These are phyloP conservation scores for Notocelia uddmanniana DNA, from an alignment of 2,888 invertebrate species.

Conservation along the genomic window DNA sequence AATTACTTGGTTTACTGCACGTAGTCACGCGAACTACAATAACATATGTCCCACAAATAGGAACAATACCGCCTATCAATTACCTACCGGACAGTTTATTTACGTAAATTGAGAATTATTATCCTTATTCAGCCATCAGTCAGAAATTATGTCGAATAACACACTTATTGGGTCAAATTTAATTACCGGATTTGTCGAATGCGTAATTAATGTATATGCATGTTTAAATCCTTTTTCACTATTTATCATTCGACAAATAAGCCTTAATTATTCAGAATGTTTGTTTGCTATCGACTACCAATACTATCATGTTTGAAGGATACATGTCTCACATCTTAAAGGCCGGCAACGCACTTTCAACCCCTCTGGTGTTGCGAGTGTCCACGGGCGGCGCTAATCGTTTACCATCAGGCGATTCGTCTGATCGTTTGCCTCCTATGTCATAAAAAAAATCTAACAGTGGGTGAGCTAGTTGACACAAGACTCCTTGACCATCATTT, in stretches of 20 bases:
- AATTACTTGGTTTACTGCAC: conserved; percentile 32
- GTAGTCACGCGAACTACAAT: conserved; percentile 39
- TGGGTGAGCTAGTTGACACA: neutral
- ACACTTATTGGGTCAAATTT: neutral
- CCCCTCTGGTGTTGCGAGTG: no score
- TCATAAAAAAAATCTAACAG: no score
- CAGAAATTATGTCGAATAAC: conserved; percentile 15
- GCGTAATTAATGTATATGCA: neutral
- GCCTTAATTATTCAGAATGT: no score
- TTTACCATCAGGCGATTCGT: no score
- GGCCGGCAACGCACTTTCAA: no score
- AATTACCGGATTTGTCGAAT: neutral
- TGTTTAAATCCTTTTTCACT: neutral
- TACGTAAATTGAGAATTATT: conserved; percentile 1
- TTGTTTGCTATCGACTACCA: no score
- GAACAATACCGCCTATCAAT: conserved; percentile 30
- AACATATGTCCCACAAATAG: conserved; percentile 4
- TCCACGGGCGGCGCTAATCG: no score
- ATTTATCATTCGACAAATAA: neutral
- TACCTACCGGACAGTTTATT: neutral
- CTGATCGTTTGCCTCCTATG: no score
- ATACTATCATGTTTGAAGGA: no score
- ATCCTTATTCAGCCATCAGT: conserved; percentile 1
- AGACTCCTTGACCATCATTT: neutral
- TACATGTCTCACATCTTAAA: no score